Percentiles rank a stretch among this genome's conserved stretches.
phyloP scores from a whole-genome alignment of 2,888 invertebrate species.

The Prosapia bicincta region DNA sequence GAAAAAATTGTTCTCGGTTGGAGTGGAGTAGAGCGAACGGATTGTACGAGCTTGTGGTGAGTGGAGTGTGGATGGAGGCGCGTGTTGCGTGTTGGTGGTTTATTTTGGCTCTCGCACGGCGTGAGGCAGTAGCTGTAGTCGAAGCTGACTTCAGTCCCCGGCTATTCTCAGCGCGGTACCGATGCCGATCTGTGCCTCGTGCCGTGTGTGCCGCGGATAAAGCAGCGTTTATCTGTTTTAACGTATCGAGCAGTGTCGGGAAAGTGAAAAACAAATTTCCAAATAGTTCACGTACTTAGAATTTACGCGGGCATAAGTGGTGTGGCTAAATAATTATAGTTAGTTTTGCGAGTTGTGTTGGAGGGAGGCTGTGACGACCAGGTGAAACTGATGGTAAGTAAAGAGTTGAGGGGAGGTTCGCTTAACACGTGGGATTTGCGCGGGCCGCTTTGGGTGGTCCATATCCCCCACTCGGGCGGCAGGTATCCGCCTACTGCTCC shows the following conservation, averaged over 20 bases:
- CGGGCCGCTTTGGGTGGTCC: slow-evolving; percentile 11
- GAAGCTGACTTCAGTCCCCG: background rate
- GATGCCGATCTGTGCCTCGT: background rate
- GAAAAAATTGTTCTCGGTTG: too few species aligned
- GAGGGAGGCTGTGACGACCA: background rate
- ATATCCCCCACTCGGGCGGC: background rate
- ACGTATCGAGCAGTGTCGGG: background rate
- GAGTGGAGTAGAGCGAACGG: background rate
- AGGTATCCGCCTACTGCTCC: background rate
- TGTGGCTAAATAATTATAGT: background rate
- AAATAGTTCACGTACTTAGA: background rate
- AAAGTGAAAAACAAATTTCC: background rate
- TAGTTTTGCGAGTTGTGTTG: background rate
- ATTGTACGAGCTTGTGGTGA: background rate
- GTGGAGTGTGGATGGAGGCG: background rate
- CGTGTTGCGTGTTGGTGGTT: background rate
- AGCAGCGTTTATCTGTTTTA: background rate
- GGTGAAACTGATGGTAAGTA: background rate
- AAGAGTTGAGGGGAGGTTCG: background rate
- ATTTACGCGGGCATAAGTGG: background rate
- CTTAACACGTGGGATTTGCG: slow-evolving; percentile 5
- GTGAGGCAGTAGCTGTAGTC: background rate
- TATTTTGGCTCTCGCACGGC: background rate
- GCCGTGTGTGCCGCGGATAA: background rate
- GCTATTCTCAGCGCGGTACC: background rate